Evolutionary conservation across 1,140 invertebrate genomes (phyloP).

Genomic region (Manduca sexta): DNA sequence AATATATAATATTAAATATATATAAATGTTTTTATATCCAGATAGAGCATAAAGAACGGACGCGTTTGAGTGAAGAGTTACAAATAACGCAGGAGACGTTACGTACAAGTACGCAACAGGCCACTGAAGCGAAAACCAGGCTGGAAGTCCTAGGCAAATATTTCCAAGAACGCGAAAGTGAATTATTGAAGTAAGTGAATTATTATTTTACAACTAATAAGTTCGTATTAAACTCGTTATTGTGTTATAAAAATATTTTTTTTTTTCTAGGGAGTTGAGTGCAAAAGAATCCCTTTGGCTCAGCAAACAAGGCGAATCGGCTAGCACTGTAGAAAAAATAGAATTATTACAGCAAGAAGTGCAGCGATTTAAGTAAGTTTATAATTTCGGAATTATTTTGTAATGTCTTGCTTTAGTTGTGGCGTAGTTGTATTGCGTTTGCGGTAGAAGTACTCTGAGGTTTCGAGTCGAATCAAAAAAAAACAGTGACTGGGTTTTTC

Average conservation of each 20-base stretch:
- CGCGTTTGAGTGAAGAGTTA: slow-evolving; percentile 41
- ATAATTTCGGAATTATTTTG: too few relatives aligned
- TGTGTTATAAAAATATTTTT: too few relatives aligned
- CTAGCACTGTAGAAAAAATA: slow-evolving; percentile 84
- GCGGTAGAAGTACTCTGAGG: too few relatives aligned
- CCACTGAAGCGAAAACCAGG: slow-evolving; percentile 85
- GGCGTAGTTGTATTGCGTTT: too few relatives aligned
- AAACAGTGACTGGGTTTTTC: too few relatives aligned
- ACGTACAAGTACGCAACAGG: slow-evolving; percentile 83
- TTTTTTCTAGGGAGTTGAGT: slow-evolving; percentile 79
- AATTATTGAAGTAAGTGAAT: slow-evolving; percentile 87
- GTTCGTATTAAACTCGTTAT: too few relatives aligned
- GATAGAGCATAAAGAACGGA: slow-evolving; percentile 48
- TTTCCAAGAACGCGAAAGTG: slow-evolving; percentile 90
- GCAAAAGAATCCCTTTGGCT: slow-evolving; percentile 88
- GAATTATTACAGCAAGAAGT: slow-evolving; percentile 85
- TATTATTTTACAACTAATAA: too few relatives aligned
- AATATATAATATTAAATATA: slow-evolving; percentile 1
- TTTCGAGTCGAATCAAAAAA: too few relatives aligned
- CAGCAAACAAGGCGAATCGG: slow-evolving; percentile 87
- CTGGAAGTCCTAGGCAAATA: slow-evolving; percentile 89
- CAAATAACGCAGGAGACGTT: slow-evolving; percentile 73
- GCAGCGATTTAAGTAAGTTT: slow-evolving; percentile 83
- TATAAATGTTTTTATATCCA: slow-evolving; percentile 17
- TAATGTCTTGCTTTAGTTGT: too few relatives aligned